phyloP scores from a whole-genome alignment of 2,888 invertebrate species.

The Amphimallon solstitiale region DNA sequence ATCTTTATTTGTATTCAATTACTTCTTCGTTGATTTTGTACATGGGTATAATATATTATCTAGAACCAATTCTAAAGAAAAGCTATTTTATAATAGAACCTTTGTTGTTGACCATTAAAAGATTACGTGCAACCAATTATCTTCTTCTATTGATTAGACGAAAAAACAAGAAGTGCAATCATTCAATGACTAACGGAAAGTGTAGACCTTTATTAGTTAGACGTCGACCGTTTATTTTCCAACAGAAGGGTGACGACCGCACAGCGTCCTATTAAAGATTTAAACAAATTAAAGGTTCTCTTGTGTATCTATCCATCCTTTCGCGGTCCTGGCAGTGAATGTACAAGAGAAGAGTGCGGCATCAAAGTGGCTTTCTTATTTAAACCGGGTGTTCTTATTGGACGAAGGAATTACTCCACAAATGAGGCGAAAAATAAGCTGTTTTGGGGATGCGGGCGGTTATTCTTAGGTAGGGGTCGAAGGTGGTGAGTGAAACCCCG shows the following conservation, averaged over 20 bases:
- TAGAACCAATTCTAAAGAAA: not conserved
- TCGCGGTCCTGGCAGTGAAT: not conserved
- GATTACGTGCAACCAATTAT: not conserved
- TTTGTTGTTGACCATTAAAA: not conserved
- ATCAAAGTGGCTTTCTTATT: slow-evolving; percentile 51
- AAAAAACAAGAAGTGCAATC: too few species aligned
- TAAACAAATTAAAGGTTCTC: slow-evolving; percentile 52
- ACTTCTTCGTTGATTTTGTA: too few species aligned
- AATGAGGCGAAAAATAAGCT: slow-evolving; percentile 64
- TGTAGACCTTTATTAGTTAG: too few species aligned
- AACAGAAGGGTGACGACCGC: slow-evolving; percentile 13
- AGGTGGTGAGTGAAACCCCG: slow-evolving; percentile 41
- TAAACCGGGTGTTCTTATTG: slow-evolving; percentile 56
- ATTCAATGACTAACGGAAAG: too few species aligned
- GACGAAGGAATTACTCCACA: slow-evolving; percentile 60
- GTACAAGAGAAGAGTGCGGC: not conserved
- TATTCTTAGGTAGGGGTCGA: slow-evolving; percentile 42
- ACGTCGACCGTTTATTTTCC: not conserved
- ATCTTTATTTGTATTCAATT: not conserved
- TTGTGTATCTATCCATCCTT: too few species aligned
- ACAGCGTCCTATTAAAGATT: slow-evolving; percentile 42
- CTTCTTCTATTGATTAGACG: too few species aligned
- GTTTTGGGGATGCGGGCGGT: slow-evolving; percentile 50
- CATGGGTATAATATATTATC: too few species aligned
- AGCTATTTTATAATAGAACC: not conserved